Percentiles rank a stretch among this genome's conserved stretches.
Conservation (phyloP, 2,113 vertebrate species). For the Xiphophorus couchianus region DNA sequence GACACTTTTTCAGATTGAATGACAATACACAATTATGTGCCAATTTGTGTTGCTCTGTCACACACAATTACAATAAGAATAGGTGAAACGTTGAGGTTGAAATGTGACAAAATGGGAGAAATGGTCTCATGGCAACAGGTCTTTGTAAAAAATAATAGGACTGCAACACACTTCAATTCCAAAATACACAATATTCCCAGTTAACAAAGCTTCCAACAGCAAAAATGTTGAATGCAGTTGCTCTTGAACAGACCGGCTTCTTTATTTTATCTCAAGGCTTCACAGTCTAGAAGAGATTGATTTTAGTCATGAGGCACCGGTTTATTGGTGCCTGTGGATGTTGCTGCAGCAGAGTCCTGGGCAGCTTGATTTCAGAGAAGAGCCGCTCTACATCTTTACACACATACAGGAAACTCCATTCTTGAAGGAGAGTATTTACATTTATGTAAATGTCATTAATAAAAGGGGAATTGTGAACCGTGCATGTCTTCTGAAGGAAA, state of each 20-base stretch:
- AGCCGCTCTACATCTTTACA: not conserved
- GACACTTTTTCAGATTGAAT: no score
- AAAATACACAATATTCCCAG: not conserved
- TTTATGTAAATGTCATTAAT: not conserved
- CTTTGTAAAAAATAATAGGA: not conserved
- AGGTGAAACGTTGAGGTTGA: no score
- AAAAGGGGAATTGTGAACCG: not conserved
- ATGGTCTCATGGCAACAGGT: not conserved
- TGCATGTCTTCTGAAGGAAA: no score
- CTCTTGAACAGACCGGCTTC: not conserved
- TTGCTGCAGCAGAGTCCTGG: slow-evolving; percentile 3
- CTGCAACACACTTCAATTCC: not conserved
- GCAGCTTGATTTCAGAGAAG: not conserved
- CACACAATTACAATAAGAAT: no score
- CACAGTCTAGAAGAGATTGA: slow-evolving; percentile 1
- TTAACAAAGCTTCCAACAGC: not conserved
- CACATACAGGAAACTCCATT: not conserved
- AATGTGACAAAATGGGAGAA: not conserved
- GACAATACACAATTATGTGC: no score
- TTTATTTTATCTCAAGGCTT: not conserved
- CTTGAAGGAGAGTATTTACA: not conserved
- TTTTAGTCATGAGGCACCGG: not conserved
- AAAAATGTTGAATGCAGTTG: not conserved
- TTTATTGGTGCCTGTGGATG: slow-evolving; percentile 21
- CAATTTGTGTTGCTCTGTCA: no score